Percentiles rank a stretch among this genome's conserved stretches.
Conservation (phyloP, 2,113 vertebrate species). For the Triplophysa tibetana region DNA sequence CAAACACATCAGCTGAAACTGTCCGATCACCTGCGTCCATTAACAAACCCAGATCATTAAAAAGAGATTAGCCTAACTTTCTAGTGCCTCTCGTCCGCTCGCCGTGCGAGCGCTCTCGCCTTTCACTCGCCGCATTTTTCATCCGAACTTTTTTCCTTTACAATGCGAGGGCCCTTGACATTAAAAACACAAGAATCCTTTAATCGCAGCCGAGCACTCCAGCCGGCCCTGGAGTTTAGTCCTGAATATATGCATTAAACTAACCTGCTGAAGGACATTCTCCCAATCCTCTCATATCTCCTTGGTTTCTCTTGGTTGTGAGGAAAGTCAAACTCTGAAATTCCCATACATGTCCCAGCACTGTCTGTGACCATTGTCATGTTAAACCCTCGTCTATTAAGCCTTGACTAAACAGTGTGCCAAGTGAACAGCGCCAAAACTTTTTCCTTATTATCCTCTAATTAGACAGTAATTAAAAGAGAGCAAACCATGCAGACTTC, state of each 20-base stretch:
- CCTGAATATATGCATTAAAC: constrained; percentile 46
- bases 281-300: constrained; percentile 64
- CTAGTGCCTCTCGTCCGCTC: constrained; percentile 39
- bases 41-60: constrained; percentile 70
- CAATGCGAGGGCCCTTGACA: constrained; percentile 60
- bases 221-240: constrained; percentile 52
- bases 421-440: constrained; percentile 55
- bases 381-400: constrained; percentile 67
- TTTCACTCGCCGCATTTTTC: constrained; percentile 59
- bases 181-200: background rate
- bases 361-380: constrained; percentile 65
- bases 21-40: constrained; percentile 59
- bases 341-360: constrained; percentile 23
- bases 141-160: constrained; percentile 49
- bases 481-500: constrained; percentile 51
- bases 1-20: constrained; percentile 32
- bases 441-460: constrained; percentile 64
- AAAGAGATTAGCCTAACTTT: constrained; percentile 71
- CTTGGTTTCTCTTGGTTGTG: constrained; percentile 31
- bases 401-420: constrained; percentile 49
- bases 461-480: constrained; percentile 74
- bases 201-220: background rate
- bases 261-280: constrained; percentile 67
- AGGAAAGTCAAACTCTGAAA: constrained; percentile 21
- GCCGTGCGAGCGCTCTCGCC: constrained; percentile 47